phyloP scores from a whole-genome alignment of 2,113 vertebrate genomes.

The Leucosticte australis region DNA sequence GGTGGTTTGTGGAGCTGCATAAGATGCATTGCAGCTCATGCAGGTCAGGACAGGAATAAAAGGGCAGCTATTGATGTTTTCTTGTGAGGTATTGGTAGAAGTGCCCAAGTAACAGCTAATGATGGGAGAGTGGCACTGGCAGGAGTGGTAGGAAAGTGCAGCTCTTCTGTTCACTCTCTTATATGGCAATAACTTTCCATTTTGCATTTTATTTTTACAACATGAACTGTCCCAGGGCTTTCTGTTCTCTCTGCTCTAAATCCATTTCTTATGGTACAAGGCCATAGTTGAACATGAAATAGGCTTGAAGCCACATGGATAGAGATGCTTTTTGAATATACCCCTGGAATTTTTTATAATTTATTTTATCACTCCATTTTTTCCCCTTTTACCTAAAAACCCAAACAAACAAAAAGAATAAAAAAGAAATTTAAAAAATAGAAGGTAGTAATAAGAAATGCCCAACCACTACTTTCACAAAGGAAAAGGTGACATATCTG shows the following conservation, averaged over 20 bases:
- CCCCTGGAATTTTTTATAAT: neutral
- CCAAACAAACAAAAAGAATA: neutral
- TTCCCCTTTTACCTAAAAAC: neutral
- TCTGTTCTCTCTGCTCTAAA: neutral
- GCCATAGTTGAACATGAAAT: neutral
- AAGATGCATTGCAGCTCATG: neutral
- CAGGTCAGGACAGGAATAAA: neutral
- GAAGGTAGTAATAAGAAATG: neutral
- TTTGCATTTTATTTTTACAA: neutral
- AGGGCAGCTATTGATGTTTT: neutral
- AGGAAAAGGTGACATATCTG: neutral
- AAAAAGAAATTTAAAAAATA: neutral
- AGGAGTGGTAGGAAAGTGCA: neutral
- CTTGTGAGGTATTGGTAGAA: neutral
- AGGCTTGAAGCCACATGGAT: neutral
- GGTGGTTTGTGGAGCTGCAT: neutral
- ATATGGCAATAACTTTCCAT: neutral
- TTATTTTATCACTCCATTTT: neutral
- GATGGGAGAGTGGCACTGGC: neutral
- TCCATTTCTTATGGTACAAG: neutral
- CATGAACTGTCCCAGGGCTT: neutral
- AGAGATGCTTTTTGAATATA: neutral
- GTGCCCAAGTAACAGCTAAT: neutral
- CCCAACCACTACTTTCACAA: neutral
- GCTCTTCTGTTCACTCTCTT: neutral